Evolutionary conservation across 2,797 vertebrate genomes (phyloP).

Genomic region (Melanotaenia maccullochi): DNA sequence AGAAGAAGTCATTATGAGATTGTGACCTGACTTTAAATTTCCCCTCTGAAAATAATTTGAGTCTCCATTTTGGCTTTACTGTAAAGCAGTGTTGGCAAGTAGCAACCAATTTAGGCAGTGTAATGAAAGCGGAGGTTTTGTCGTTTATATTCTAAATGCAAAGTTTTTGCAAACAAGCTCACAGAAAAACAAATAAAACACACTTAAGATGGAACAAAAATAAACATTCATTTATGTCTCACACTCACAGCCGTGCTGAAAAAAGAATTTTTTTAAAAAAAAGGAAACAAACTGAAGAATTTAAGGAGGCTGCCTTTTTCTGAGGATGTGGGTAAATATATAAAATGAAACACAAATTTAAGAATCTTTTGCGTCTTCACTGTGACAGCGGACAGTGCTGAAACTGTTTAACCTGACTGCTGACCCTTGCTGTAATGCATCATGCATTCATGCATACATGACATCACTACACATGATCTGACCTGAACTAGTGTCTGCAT

Average conservation of each 20-base stretch:
- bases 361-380: no score
- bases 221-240: neutral
- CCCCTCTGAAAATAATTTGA: slow-evolving; percentile 38
- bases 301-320: neutral
- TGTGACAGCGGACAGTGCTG: no score
- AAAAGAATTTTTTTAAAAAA: neutral
- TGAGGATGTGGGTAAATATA: neutral
- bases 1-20: slow-evolving; percentile 49
- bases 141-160: neutral
- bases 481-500: neutral
- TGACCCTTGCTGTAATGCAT: neutral
- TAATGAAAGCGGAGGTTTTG: neutral
- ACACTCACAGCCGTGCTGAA: neutral
- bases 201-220: neutral
- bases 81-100: slow-evolving; percentile 8
- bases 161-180: no score
- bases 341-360: no score
- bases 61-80: slow-evolving; percentile 10
- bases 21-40: slow-evolving; percentile 52
- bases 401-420: neutral
- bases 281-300: neutral
- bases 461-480: neutral
- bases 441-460: neutral
- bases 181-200: neutral
- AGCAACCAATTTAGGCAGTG: neutral